Evolutionary conservation across 2,888 invertebrate species (phyloP), one percentile per base, ranked within the genome.

Genomic region (Chloromyia formosa): DNA sequence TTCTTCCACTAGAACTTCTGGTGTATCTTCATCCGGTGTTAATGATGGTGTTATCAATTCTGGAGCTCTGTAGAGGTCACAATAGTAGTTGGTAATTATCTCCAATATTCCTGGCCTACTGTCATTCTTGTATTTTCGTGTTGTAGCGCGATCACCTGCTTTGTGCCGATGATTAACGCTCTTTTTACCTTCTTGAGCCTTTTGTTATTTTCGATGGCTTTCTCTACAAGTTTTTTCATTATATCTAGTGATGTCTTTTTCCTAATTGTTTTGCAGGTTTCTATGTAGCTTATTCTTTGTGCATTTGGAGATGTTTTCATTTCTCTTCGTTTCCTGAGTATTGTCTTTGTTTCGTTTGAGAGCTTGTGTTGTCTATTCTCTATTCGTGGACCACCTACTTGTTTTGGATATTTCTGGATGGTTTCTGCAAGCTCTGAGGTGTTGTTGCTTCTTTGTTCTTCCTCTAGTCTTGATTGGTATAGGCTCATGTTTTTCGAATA

Each of bases 131-230:
- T 16, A 10, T 40, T 62, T 1, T 62, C 62, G 10, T 40, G 62
- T 40, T 62, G 16, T 16, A 42, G 10, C 5, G 62, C 62, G n/a
- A 62, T 62, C 42, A 35, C 62, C 4, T 35, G 62, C 7, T 42
- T 62, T 40, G 16, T 62, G 4, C 42, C 35, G 18, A 35, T 40
- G 5, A 62, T 12, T n/a, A 40, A 18, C 40, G 16, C 62, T 42
- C 62, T 35, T 40, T 62, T 62, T 42, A 40, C 62, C 3, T 27
- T 60, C 60, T 62, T 42, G 40, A 42, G 62, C 16, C 62, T 62
- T 16, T 40, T 35, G 42, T 62, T 62, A 16, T 18, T 62, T 18
- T 16, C 42, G 27, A 62, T 62, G 10, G 62, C 42, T 10, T 18
- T 40, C 4, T 62, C 42, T 40, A 16, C 62, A 1, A 62, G 42